Evolutionary conservation across 2,888 invertebrate species (phyloP), one percentile per base, ranked within the genome.

Genomic region (Ormyrus rosae): DNA sequence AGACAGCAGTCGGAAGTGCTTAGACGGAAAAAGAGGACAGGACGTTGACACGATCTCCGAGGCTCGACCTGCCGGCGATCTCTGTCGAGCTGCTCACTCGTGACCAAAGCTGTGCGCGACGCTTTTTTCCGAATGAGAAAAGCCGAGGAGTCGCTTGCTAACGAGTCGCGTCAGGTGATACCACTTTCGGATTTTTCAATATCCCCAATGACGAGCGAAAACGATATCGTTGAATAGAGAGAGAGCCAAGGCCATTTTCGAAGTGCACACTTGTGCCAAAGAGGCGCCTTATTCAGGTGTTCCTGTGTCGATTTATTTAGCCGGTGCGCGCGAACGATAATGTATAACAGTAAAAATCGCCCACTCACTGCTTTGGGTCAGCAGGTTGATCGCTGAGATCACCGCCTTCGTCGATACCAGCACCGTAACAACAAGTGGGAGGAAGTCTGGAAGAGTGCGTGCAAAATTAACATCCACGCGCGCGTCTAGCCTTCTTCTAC

Each of bases 291-390:
- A 13, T 75, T 34, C 71, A 60, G 19, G 58, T 48, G 34, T 9
- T 71, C 71, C 61, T 0, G n/a, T 50, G 51, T 61, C 61, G n/a
- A 61, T 71, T 71, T 50, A 71, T 51, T 71, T 34, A 19, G 13
- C 48, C 45, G 64, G 10, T 10, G 48, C 4, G 34, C 8, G 46
- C 55, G 55, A 60, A 48, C 13, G 53, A 6, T 64, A 46, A 51
- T 13, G 1, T 58, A 13, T 65, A 74, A 70, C 69, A 64, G 69
- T 80, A 80, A 80, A 65, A 71, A 58, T 79, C 83, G 50, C 83
- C 84, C 81, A 83, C 83, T 55, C 64, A 51, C 51, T 63, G 83
- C 84, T 85, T 83, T 84, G 82, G 84, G 85, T 85, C 83, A 84
- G 67, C 83, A 77, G 83, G 82, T 67, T 81, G 85, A 85, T 83